These are phyloP conservation scores for Vesta saturnalis DNA, from an alignment of 2,888 invertebrate species.

Conservation along the genomic window DNA sequence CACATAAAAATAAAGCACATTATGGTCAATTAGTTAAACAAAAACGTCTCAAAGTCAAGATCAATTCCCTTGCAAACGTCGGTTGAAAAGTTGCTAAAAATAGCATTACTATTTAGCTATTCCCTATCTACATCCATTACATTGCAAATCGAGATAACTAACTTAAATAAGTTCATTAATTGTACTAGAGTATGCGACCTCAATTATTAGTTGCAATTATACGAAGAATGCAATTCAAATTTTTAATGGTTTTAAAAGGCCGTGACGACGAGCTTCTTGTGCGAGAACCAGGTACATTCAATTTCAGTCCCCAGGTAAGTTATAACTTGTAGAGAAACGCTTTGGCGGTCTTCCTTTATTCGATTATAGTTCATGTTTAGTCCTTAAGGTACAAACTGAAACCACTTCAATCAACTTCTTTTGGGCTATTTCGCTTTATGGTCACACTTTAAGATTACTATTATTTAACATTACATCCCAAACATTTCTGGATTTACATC, in stretches of 20 bases:
- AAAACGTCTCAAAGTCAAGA: constrained; percentile 32
- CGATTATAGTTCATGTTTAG: constrained; percentile 39
- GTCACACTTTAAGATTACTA: constrained; percentile 16
- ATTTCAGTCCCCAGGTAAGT: constrained; percentile 39
- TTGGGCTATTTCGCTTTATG: no score
- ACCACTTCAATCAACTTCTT: not conserved
- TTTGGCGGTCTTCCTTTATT: constrained; percentile 49
- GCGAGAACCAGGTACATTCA: constrained; percentile 36
- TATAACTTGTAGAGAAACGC: constrained; percentile 51
- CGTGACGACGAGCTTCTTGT: constrained; percentile 22
- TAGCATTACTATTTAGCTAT: constrained; percentile 29
- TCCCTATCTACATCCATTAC: constrained; percentile 24
- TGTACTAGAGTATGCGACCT: not conserved
- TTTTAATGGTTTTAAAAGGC: constrained; percentile 15
- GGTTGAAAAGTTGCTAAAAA: constrained; percentile 28
- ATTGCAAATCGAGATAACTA: constrained; percentile 26
- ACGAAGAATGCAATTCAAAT: not conserved
- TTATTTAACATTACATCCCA: no score
- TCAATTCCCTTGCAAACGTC: constrained; percentile 28
- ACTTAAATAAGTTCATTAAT: constrained; percentile 26
- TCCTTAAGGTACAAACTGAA: constrained; percentile 15
- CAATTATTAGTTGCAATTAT: constrained; percentile 10
- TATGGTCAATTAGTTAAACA: constrained; percentile 23
- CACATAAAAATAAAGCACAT: no score
- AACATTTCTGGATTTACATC: no score